Evolutionary conservation across 2,888 invertebrate genomes (phyloP), one percentile per base, ranked within the genome.

Genomic region (Oligia latruncula): DNA sequence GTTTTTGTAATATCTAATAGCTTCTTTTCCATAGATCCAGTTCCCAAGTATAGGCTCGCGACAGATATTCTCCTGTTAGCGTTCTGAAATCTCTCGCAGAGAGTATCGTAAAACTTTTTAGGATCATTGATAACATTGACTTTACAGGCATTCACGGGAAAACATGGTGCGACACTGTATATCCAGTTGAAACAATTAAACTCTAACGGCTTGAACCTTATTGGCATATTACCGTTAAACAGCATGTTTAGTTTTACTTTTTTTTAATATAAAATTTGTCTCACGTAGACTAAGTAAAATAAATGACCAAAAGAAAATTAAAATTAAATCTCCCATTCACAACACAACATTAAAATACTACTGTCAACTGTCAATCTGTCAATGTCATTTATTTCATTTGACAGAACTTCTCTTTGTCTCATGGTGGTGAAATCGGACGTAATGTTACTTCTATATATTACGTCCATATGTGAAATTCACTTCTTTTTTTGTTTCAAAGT

Each of bases 11-110:
- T 95, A 73, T 97, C 95, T n/a, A 99, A 98, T 92, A 99, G 95
- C 74, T 98, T 97, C 79, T 97, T 97, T 95, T 99, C 99, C 88
- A 99, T 95, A 35, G 97, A 93, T 0, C 99, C 99, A 74, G 98
- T 99, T 23, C 99, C 99, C 80, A 99, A 96, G 93, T 99, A 99
- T 20, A 99, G 96, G 82, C 99, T 99, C 8, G 99, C 98, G 73
- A 99, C 94, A 0, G 98, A 98, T 90, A 99, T 98, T 89, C 99
- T 97, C 74, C 96, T 95, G 81, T 97, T 97, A 0, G 99, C 98
- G 76, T 94, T 95, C 75, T 95, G 95, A 92, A 98, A 98, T 92
- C 98, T 97, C 70, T 98, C 97, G 85, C 98, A 94, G 23, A 99
- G 92, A 0, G 97, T 98, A 15, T 98, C 97, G 92, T 99, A 99